These are phyloP conservation scores for Melanocharis versteri DNA, from an alignment of 2,113 vertebrate species.

Conservation along the genomic window DNA sequence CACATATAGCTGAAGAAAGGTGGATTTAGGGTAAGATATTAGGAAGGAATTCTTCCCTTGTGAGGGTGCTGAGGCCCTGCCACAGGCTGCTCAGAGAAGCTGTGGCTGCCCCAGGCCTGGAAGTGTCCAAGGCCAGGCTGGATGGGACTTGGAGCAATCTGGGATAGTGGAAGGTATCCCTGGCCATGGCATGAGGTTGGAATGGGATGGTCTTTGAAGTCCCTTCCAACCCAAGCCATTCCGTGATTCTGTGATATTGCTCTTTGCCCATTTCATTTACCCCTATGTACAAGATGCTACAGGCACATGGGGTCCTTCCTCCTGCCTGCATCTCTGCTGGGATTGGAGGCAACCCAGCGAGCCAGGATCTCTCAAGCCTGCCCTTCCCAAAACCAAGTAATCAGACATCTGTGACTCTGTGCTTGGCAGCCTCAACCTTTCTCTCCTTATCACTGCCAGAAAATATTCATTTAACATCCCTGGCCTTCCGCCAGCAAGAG, in stretches of 20 bases:
- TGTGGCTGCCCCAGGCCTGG: background rate
- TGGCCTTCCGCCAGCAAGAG: background rate
- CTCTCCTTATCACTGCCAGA: background rate
- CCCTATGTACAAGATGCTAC: background rate
- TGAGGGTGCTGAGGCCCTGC: background rate
- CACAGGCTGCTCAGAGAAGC: background rate
- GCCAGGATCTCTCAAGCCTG: background rate
- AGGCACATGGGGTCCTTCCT: background rate
- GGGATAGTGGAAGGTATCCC: fast-evolving
- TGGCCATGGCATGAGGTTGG: background rate
- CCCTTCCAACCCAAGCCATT: background rate
- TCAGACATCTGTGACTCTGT: background rate
- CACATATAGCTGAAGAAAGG: background rate
- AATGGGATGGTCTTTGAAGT: background rate
- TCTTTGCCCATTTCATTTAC: background rate
- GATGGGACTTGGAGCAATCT: fast-evolving
- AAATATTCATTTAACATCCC: background rate
- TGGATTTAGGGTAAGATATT: background rate
- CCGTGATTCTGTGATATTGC: background rate
- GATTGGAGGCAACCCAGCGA: background rate
- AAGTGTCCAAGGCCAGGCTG: background rate
- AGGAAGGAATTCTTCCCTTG: background rate
- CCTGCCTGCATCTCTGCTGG: background rate
- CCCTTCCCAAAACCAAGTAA: background rate
- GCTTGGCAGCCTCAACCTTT: conserved; percentile 3